Conservation (phyloP, 2,797 vertebrate genomes). For the Choloepus didactylus region DNA sequence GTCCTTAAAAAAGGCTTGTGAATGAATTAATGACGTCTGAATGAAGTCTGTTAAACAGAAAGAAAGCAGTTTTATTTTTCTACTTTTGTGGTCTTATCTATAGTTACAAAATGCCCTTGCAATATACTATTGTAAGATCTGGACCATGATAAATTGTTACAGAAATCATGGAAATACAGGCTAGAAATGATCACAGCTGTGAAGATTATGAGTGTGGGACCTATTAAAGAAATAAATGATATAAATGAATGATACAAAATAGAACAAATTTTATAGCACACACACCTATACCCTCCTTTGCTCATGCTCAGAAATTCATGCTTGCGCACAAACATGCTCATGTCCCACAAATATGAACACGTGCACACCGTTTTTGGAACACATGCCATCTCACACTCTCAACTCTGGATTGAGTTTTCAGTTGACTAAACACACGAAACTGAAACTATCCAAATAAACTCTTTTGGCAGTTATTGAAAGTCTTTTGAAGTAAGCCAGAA, state of each 20-base stretch:
- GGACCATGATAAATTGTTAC: not conserved
- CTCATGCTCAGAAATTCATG: constrained; percentile 16
- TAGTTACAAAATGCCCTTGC: constrained; percentile 12
- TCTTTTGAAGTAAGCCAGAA: constrained; percentile 81
- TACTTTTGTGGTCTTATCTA: not conserved
- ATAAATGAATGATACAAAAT: not conserved
- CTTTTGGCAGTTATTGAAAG: constrained; percentile 79
- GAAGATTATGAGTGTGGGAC: not conserved
- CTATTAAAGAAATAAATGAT: constrained; percentile 37
- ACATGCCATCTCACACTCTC: constrained; percentile 72
- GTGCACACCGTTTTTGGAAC: constrained; percentile 55
- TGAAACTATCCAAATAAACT: constrained; percentile 84
- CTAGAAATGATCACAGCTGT: constrained; percentile 10
- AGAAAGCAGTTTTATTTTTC: not conserved
- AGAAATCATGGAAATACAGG: constrained; percentile 21
- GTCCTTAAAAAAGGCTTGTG: not conserved
- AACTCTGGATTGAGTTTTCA: constrained; percentile 79
- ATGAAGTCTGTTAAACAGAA: not conserved
- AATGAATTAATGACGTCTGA: not conserved
- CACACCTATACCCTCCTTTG: not conserved
- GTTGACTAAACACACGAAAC: constrained; percentile 83
- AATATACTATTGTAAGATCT: not conserved
- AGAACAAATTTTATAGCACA: not conserved
- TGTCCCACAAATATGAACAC: constrained; percentile 46
- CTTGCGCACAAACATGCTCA: not conserved